Conservation (phyloP, 2,888 invertebrate species). For the Cosmia pyralina region DNA sequence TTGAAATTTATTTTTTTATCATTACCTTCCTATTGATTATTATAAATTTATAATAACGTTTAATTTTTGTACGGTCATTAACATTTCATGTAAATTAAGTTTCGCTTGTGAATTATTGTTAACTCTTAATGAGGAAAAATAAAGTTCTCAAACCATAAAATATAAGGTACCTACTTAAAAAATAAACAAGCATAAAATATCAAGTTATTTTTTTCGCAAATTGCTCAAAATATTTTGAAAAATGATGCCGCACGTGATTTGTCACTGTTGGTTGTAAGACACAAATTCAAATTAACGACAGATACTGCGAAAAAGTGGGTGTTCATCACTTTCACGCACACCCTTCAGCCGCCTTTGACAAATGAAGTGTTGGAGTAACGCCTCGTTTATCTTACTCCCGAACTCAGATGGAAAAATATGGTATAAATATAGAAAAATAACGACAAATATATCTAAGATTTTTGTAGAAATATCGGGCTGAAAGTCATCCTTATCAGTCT, state of each 20-base stretch:
- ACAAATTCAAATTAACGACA: slow-evolving; percentile 64
- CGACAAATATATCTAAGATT: slow-evolving; percentile 20
- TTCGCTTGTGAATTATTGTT: no score
- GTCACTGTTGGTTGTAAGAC: slow-evolving; percentile 48
- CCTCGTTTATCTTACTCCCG: slow-evolving; percentile 62
- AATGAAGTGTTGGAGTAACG: slow-evolving; percentile 62
- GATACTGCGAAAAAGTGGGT: slow-evolving; percentile 55
- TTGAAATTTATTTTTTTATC: no score
- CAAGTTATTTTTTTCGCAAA: not conserved
- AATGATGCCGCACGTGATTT: slow-evolving; percentile 44
- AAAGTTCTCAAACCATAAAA: no score
- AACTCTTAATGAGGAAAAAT: no score
- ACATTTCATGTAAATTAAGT: no score
- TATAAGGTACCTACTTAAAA: not conserved
- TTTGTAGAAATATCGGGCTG: slow-evolving; percentile 7
- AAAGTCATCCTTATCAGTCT: slow-evolving; percentile 13
- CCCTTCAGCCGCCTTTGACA: slow-evolving; percentile 61
- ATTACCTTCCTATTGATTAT: no score
- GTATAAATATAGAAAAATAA: slow-evolving; percentile 49
- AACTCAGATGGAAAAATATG: slow-evolving; percentile 53
- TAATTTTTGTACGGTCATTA: no score
- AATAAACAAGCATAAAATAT: slow-evolving; percentile 7
- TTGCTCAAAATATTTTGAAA: slow-evolving; percentile 39
- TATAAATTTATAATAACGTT: no score
- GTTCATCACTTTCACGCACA: slow-evolving; percentile 61